Conservation (phyloP, 2,113 vertebrate genomes). For the Turdus rufiventris region DNA sequence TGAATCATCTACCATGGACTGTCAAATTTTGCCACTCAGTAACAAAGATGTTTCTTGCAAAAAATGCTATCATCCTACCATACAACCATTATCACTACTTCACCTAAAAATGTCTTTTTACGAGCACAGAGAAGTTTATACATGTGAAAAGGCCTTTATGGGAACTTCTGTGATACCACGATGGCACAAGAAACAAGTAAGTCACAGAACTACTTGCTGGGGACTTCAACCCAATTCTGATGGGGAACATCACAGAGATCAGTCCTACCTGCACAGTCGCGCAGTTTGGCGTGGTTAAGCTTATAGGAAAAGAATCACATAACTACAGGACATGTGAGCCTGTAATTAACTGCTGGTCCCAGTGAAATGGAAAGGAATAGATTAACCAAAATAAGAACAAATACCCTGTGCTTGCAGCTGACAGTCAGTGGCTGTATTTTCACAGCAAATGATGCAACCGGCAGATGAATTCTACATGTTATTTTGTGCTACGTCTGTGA, state of each 20-base stretch:
- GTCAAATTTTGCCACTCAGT: not conserved
- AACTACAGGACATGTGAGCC: not conserved
- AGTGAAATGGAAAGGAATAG: constrained; percentile 9
- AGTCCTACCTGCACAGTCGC: not conserved
- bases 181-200: not conserved
- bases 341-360: not conserved
- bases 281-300: not conserved
- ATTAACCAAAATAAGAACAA: constrained; percentile 27
- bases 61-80: not conserved
- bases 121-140: not conserved
- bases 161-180: not conserved
- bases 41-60: not conserved
- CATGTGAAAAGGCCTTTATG: not conserved
- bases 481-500: not conserved
- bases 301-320: constrained; percentile 7
- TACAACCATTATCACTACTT: not conserved
- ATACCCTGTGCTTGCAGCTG: not conserved
- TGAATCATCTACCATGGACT: not conserved
- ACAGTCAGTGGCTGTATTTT: fast-evolving
- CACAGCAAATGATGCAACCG: not conserved
- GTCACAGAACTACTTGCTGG: not conserved
- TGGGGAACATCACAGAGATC: not conserved
- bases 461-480: not conserved
- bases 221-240: not conserved
- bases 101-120: not conserved